These are phyloP conservation scores for Nyctibius grandis DNA, from an alignment of 2,797 vertebrate species.

Conservation along the genomic window DNA sequence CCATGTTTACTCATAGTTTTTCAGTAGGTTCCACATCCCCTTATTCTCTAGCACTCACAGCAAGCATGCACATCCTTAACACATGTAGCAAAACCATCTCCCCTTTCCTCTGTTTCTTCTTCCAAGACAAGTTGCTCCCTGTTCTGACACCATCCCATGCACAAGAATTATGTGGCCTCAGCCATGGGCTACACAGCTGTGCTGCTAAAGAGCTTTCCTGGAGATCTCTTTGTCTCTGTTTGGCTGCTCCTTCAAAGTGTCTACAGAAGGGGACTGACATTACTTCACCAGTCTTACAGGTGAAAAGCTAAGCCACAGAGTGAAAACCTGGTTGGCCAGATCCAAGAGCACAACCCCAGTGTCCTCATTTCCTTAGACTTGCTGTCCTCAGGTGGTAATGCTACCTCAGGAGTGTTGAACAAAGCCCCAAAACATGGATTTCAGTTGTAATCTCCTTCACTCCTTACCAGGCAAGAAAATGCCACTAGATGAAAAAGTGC, in stretches of 20 bases:
- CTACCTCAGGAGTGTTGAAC: background rate
- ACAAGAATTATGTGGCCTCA: background rate
- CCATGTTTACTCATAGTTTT: background rate
- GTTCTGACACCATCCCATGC: background rate
- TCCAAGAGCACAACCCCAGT: background rate
- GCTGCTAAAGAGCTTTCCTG: background rate
- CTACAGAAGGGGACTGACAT: background rate
- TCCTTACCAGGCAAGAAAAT: background rate
- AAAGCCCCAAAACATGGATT: background rate
- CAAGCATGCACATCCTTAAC: background rate
- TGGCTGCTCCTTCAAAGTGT: background rate
- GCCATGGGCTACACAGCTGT: background rate
- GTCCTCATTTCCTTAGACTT: background rate
- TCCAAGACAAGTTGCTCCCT: background rate
- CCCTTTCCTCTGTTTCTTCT: background rate
- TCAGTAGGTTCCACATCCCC: background rate
- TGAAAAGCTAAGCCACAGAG: background rate
- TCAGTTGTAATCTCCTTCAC: background rate
- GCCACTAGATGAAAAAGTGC: background rate
- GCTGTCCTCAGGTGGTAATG: background rate
- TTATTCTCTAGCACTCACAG: fast-evolving
- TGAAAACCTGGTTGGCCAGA: background rate
- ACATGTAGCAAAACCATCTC: background rate
- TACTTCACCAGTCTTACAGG: background rate
- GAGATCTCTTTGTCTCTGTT: background rate